phyloP scores from a whole-genome alignment of 2,113 vertebrate species.

The Otolemur garnettii region DNA sequence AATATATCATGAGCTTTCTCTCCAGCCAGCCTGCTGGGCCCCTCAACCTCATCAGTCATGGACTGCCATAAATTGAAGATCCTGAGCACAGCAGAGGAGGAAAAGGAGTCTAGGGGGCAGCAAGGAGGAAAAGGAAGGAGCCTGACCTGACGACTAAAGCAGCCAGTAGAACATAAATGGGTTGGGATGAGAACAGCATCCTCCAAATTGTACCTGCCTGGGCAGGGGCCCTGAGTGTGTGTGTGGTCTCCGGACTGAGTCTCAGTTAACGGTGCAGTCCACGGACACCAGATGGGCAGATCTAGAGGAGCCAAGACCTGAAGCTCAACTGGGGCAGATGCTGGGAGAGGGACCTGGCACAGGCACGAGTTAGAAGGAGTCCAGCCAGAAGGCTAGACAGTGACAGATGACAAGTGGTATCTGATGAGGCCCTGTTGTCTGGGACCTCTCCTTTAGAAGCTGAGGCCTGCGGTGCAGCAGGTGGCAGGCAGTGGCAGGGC shows the following conservation, averaged over 20 bases:
- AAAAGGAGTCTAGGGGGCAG: not conserved
- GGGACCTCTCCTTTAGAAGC: not conserved
- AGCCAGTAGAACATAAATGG: not conserved
- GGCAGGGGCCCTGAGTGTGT: not conserved
- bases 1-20: not conserved
- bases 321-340: not conserved
- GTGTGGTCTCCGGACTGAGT: not conserved
- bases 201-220: not conserved
- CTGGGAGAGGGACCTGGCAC: not conserved
- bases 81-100: not conserved
- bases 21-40: not conserved
- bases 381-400: conserved; percentile 50
- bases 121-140: not conserved
- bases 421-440: conserved; percentile 1
- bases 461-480: conserved; percentile 22
- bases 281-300: conserved; percentile 56
- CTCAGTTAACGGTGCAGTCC: not conserved
- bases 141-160: not conserved
- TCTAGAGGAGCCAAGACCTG: conserved; percentile 14
- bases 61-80: not conserved
- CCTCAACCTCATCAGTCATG: not conserved
- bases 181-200: not conserved
- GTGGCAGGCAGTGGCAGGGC: conserved; percentile 11
- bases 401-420: conserved; percentile 69
- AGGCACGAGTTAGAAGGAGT: conserved; percentile 2